Evolutionary conservation across 53 echinoderm and acorn worm species (phyloP).

Genomic region (Paelopatides confundens): DNA sequence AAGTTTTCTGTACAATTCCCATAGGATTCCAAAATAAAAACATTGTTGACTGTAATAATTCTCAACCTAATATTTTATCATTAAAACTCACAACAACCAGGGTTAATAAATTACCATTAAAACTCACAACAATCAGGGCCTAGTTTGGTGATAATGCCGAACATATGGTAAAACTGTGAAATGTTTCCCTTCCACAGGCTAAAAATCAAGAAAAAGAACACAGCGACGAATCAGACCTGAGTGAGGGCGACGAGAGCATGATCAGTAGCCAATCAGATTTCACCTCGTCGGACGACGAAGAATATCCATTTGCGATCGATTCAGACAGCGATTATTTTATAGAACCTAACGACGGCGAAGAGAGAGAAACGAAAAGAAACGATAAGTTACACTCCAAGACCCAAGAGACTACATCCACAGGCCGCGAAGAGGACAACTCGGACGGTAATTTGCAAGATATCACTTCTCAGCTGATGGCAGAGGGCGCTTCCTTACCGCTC

Average conservation of each 20-base stretch:
- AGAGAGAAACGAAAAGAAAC: slow-evolving; percentile 46
- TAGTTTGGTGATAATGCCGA: too few species aligned
- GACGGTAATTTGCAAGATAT: slow-evolving; percentile 81
- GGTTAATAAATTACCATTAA: too few species aligned
- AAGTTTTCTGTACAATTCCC: too few species aligned
- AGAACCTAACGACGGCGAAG: slow-evolving; percentile 90
- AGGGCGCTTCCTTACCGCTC: slow-evolving; percentile 61
- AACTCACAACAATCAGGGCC: too few species aligned
- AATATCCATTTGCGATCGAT: slow-evolving; percentile 74
- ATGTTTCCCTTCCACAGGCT: not conserved
- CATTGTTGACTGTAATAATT: too few species aligned
- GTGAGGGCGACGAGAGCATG: slow-evolving; percentile 77
- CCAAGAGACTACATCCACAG: not conserved
- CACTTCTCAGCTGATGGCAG: slow-evolving; percentile 87
- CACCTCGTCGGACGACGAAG: slow-evolving; percentile 83
- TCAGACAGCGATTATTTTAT: slow-evolving; percentile 97
- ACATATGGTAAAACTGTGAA: too few species aligned
- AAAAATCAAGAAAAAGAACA: slow-evolving; percentile 44
- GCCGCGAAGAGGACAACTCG: slow-evolving; percentile 53
- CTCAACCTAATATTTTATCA: too few species aligned
- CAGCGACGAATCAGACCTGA: slow-evolving; percentile 90
- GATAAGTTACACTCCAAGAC: slow-evolving; percentile 32
- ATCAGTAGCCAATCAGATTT: slow-evolving; percentile 82
- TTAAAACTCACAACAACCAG: too few species aligned
- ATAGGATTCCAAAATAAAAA: too few species aligned